Percentiles rank a stretch among this genome's conserved stretches.
Evolutionary conservation across 2,113 vertebrate genomes (phyloP).

Genomic region (Phaethon lepturus): DNA sequence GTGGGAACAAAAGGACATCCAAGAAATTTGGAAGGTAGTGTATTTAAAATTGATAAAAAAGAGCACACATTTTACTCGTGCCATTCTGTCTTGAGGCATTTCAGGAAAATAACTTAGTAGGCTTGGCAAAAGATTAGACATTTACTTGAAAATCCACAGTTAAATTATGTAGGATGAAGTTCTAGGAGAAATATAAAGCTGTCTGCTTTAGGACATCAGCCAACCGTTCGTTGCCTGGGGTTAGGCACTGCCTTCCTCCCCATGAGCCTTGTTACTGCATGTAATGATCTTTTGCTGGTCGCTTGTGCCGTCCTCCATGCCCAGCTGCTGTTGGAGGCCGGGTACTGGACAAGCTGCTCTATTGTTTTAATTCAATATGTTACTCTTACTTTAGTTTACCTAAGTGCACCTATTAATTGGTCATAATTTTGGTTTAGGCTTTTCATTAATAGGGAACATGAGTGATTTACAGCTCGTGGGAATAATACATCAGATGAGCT

Average conservation of each 20-base stretch:
- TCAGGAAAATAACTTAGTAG: not conserved
- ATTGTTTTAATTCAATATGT: not conserved
- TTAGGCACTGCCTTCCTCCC: constrained; percentile 16
- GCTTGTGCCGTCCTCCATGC: not conserved
- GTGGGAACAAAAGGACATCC: not conserved
- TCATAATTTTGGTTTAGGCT: not conserved
- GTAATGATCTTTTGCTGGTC: not conserved
- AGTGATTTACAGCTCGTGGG: not conserved
- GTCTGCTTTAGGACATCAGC: constrained; percentile 10
- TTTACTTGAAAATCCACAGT: constrained; percentile 30
- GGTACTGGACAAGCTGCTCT: not conserved
- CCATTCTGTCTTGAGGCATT: constrained; percentile 16
- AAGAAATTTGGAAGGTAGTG: not conserved
- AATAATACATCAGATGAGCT: not conserved
- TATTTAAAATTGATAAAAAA: constrained; percentile 6
- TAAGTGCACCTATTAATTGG: constrained; percentile 4
- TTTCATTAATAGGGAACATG: not conserved
- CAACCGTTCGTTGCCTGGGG: not conserved
- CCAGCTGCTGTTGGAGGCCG: not conserved
- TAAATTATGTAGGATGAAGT: constrained; percentile 50
- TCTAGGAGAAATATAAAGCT: not conserved
- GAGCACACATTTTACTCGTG: not conserved
- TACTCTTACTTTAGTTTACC: not conserved
- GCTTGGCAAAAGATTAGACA: constrained; percentile 41
- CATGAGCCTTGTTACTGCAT: not conserved